A percentile compares a stretch with the other conserved stretches of the same genome.
phyloP scores from a whole-genome alignment of 2,888 invertebrate species.

The Anoplius nigerrimus region DNA sequence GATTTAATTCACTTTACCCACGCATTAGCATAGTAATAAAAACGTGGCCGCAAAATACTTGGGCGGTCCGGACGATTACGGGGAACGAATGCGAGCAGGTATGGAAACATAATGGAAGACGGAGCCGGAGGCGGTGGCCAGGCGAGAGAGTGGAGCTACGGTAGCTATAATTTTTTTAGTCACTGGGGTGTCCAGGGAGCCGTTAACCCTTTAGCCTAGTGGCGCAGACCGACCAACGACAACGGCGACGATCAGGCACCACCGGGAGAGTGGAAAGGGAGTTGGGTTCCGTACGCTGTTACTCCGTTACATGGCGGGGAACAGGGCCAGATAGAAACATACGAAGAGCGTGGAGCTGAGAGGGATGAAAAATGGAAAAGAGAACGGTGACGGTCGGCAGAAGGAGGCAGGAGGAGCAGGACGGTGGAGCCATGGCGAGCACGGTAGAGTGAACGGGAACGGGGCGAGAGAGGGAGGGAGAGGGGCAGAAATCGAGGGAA shows the following conservation, averaged over 20 bases:
- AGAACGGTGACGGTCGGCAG: neutral
- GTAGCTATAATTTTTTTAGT: conserved; percentile 44
- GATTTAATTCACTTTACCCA: too few species aligned
- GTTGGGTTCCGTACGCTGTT: conserved; percentile 7
- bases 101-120: too few species aligned
- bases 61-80: too few species aligned
- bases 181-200: conserved; percentile 36
- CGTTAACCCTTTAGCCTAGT: conserved; percentile 58
- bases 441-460: conserved; percentile 19
- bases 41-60: too few species aligned
- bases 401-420: conserved; percentile 17
- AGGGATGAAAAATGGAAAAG: conserved; percentile 19
- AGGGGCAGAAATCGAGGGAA: conserved; percentile 15
- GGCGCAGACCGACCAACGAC: conserved; percentile 32
- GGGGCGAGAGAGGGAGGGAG: conserved; percentile 9
- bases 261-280: conserved; percentile 16
- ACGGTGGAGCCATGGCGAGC: too few species aligned
- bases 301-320: neutral
- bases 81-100: too few species aligned
- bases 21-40: too few species aligned
- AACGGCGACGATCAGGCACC: conserved; percentile 26
- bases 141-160: conserved; percentile 1
- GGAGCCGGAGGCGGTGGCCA: neutral
- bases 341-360: conserved; percentile 19
- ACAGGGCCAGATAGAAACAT: conserved; percentile 20